These are phyloP conservation scores for Caradrina clavipalpis DNA, from an alignment of 2,888 invertebrate genomes.

Conservation along the genomic window DNA sequence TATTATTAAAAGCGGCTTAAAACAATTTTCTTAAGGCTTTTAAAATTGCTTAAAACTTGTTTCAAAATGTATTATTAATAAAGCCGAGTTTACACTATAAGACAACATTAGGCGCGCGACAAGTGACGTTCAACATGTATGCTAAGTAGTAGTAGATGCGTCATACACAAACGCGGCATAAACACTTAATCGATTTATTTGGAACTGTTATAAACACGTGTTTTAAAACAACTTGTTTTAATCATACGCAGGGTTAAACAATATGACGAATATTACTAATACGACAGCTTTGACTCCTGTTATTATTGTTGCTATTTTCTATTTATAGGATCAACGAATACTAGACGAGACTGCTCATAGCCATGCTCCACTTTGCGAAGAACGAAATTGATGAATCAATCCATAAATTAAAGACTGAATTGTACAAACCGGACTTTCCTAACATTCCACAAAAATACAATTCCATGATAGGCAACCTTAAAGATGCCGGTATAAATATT, in stretches of 20 bases:
- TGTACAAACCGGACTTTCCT: conserved; percentile 32
- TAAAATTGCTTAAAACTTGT: conserved; percentile 28
- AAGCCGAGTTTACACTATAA: conserved; percentile 22
- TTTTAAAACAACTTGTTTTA: conserved; percentile 23
- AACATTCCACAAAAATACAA: conserved; percentile 38
- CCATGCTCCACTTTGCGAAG: conserved; percentile 31
- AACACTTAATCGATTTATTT: conserved; percentile 25
- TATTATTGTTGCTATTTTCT: conserved; percentile 25
- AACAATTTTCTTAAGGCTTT: conserved; percentile 27
- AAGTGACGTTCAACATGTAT: conserved; percentile 27
- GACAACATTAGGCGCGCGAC: conserved; percentile 19
- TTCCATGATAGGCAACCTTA: conserved; percentile 34
- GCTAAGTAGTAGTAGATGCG: conserved; percentile 28
- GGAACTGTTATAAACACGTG: conserved; percentile 27
- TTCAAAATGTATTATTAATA: conserved; percentile 27
- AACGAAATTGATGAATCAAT: conserved; percentile 31
- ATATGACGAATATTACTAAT: conserved; percentile 8
- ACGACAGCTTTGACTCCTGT: conserved; percentile 21
- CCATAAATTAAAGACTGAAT: conserved; percentile 34
- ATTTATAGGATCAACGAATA: conserved; percentile 27
- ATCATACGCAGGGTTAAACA: conserved; percentile 19
- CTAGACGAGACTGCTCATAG: conserved; percentile 30
- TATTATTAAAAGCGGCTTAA: conserved; percentile 28
- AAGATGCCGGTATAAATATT: conserved; percentile 36
- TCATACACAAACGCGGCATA: conserved; percentile 26